phyloP scores from a whole-genome alignment of 1,140 invertebrate species.

The Mya arenaria region DNA sequence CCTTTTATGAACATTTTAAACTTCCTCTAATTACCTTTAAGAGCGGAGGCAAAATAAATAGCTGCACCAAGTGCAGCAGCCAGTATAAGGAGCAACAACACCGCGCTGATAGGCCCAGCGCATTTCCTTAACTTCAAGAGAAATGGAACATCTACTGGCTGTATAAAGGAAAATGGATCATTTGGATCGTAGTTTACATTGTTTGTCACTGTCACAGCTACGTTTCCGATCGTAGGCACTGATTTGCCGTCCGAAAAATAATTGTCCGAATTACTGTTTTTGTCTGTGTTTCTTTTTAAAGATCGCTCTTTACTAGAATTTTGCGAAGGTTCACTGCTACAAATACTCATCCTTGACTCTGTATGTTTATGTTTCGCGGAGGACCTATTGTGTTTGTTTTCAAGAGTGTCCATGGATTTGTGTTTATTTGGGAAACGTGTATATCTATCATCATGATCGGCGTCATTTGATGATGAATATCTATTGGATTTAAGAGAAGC shows the following conservation, averaged over 20 bases:
- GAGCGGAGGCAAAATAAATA: constrained; percentile 48
- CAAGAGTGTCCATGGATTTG: not conserved
- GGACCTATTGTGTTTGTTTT: not conserved
- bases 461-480: not conserved
- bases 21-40: constrained; percentile 21
- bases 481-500: not conserved
- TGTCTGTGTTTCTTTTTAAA: not conserved
- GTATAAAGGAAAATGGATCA: constrained; percentile 51
- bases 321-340: constrained; percentile 3
- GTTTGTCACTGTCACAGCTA: constrained; percentile 46
- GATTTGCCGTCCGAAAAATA: not conserved
- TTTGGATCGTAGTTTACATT: constrained; percentile 45
- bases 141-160: constrained; percentile 42
- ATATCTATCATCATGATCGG: constrained; percentile 5
- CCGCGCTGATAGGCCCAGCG: constrained; percentile 15
- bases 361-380: not conserved
- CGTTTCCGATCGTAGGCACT: constrained; percentile 36
- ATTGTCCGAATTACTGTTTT: not conserved
- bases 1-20: not conserved
- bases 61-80: constrained; percentile 39
- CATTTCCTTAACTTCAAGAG: constrained; percentile 38
- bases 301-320: constrained; percentile 14
- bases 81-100: constrained; percentile 39
- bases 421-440: not conserved
- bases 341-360: constrained; percentile 40